Base-by-base conservation (phyloP, 2,888 invertebrate genomes). In the Diadegma fenestrale region DNA sequence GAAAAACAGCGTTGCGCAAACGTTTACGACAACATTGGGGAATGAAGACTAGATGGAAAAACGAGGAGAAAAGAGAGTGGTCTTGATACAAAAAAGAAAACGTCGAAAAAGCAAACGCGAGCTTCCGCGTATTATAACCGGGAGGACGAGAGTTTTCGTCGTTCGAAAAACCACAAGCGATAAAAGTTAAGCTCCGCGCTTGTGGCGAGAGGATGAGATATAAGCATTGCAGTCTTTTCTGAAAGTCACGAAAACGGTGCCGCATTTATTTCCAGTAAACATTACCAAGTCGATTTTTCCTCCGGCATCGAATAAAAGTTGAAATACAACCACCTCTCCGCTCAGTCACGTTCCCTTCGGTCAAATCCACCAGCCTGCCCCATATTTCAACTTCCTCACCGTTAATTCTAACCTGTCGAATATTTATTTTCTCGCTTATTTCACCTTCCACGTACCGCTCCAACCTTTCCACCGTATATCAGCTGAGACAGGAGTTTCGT, bases 141-240 rank as follows among this genome's bases (percentile, higher is more conserved):
- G 22, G 66, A 22, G 61, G 37, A 43, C 33, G 30, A 77, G 68
- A 66, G 54, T 72, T 71, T n/a, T 79, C 73, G 81, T 81, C 81
- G 82, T 82, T 82, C 73, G 82, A 66, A 82, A n/a, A 82, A 83
- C 83, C 79, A 63, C 79, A 54, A 71, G 77, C 77, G 61, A 83
- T 83, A 79, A 83, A 83, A 83, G 79, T 83, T 79, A 73, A 83
- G 72, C 78, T 73, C 82, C 61, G 48, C 73, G 48, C 73, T 19
- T 43, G 54, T 8, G 58, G 22, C 8, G 43, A 73, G 54, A 37
- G 54, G n/a, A 17, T 54, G 72, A 43, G 45, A 69, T 45, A 45
- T 30, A 69, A 45, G 45, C 45, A 43, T 37, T 68, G 26, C 68
- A 51, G 22, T 68, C 73, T 45, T 41, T 14, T 22, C 45, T 54